phyloP scores from a whole-genome alignment of 2,797 vertebrate species.

The Luscinia megarhynchos region DNA sequence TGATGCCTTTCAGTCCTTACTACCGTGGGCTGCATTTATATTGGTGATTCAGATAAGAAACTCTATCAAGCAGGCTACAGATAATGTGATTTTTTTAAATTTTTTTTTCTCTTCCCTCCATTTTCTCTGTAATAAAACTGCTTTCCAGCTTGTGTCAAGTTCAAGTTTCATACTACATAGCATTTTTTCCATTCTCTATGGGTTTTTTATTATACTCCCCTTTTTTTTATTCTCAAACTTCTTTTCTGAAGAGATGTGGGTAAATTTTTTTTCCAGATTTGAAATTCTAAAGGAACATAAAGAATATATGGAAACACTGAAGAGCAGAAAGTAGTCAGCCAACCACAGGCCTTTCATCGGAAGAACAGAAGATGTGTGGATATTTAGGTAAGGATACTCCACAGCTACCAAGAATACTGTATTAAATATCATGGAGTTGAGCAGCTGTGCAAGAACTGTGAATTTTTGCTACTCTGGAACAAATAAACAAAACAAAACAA shows the following conservation, averaged over 20 bases:
- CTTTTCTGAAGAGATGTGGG: neutral
- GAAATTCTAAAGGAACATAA: neutral
- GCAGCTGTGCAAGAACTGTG: neutral
- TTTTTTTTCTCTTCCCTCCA: neutral
- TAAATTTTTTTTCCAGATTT: neutral
- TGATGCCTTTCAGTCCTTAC: conserved; percentile 21
- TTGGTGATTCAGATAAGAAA: conserved; percentile 21
- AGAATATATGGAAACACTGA: neutral
- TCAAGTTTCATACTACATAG: neutral
- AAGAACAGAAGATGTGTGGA: neutral
- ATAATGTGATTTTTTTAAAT: neutral
- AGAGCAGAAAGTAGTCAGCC: neutral
- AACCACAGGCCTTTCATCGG: neutral
- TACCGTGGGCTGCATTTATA: conserved; percentile 6
- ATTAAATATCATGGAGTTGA: neutral
- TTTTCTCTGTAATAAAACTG: neutral
- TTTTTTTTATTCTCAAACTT: neutral
- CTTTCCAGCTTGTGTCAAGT: neutral
- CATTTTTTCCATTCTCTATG: neutral
- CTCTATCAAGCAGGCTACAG: neutral
- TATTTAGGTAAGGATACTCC: neutral
- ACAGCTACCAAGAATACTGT: neutral
- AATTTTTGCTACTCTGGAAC: neutral
- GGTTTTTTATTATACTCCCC: neutral
- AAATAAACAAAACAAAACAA: neutral